Conservation (phyloP, 1,140 invertebrate genomes). For the Achroia grisella region DNA sequence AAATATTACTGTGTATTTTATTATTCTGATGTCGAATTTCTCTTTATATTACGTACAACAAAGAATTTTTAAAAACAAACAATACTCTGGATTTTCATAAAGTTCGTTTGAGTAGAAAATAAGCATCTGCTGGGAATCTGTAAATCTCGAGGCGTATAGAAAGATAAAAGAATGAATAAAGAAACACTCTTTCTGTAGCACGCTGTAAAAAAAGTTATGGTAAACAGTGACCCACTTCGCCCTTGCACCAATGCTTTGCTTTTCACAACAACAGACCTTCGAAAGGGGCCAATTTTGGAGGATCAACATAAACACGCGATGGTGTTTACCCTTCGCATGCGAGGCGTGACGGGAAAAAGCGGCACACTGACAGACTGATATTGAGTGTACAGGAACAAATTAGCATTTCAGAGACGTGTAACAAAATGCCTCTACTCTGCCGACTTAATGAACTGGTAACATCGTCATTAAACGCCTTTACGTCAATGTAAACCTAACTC, state of each 20-base stretch:
- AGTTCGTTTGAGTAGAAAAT: too few species aligned
- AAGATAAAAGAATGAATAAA: too few species aligned
- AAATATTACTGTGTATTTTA: too few species aligned
- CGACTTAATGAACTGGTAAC: slow-evolving; percentile 62
- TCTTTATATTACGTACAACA: too few species aligned
- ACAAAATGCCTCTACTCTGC: slow-evolving; percentile 48
- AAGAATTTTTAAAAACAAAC: too few species aligned
- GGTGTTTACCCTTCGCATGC: slow-evolving; percentile 23
- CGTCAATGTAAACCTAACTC: slow-evolving; percentile 29
- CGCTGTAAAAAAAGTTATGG: not conserved
- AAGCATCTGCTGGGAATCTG: too few species aligned
- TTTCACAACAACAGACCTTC: not conserved
- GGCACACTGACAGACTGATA: slow-evolving; percentile 41
- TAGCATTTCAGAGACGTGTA: slow-evolving; percentile 65
- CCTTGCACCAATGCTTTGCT: not conserved
- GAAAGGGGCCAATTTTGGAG: slow-evolving; percentile 1
- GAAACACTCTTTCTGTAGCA: too few species aligned
- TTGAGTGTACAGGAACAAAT: slow-evolving; percentile 58
- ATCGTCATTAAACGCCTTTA: slow-evolving; percentile 60
- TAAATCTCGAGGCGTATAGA: too few species aligned
- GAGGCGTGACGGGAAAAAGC: slow-evolving; percentile 28
- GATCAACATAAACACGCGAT: slow-evolving; percentile 42
- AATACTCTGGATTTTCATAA: too few species aligned
- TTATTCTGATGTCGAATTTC: too few species aligned
- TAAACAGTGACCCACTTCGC: not conserved